Conservation (phyloP, 2,888 invertebrate species). For the Epirrhoe tristata region DNA sequence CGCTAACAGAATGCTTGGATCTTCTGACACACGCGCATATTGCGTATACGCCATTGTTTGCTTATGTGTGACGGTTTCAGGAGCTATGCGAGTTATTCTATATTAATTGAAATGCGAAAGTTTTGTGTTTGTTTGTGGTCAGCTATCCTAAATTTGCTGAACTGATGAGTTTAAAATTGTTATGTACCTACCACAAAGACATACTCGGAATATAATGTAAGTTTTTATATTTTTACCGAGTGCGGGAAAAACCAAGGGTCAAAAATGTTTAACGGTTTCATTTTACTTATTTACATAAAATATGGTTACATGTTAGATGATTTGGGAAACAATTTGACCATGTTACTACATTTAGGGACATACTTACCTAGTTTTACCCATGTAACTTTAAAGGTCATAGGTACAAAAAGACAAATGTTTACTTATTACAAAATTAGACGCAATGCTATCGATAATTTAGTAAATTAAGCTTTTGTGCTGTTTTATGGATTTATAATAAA, state of each 20-base stretch:
- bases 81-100: conserved; percentile 10
- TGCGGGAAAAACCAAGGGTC: not conserved
- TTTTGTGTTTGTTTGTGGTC: not conserved
- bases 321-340: conserved; percentile 25
- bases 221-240: not conserved
- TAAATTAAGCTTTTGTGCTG: too few relatives aligned
- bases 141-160: not conserved
- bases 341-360: conserved; percentile 18
- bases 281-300: conserved; percentile 32
- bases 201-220: not conserved
- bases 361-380: conserved; percentile 29
- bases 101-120: not conserved
- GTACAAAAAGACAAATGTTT: too few relatives aligned
- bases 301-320: conserved; percentile 30
- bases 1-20: conserved; percentile 44
- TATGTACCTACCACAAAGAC: not conserved
- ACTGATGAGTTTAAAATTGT: not conserved
- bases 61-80: conserved; percentile 40
- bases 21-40: conserved; percentile 42
- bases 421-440: not conserved
- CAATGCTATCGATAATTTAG: not conserved
- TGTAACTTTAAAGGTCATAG: not conserved
- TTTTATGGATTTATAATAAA: too few relatives aligned
- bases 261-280: conserved; percentile 24
- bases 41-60: conserved; percentile 43